Evolutionary conservation across 2,888 invertebrate species (phyloP), one percentile per base, ranked within the genome.

Genomic region (Idaea biselata): DNA sequence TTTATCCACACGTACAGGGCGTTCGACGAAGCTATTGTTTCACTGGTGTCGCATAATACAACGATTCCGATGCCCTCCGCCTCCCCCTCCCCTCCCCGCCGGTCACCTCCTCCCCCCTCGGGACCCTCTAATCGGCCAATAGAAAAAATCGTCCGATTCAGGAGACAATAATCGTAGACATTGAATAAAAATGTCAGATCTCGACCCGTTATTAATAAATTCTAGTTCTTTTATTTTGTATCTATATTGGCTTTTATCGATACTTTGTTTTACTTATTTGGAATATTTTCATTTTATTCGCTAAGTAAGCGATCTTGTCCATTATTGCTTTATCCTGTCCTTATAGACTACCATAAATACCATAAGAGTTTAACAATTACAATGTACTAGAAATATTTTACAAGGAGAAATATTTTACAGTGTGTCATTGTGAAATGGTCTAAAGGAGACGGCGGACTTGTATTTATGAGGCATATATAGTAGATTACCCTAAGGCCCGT

Each of bases 151-250:
- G 62, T 61, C 63, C 70, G 71, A 73, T 77, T 72, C 71, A 59
- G 64, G 65, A 71, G 64, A 73, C 75, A 75, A 75, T 77, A 76
- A 77, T 79, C 74, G 74, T 74, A 73, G 71, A 69, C 75, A 74
- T 76, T 76, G 75, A 77, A 79, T 79, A 78, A 74, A 72, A 75
- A 75, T 70, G 72, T 63, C 58, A 64, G 68, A 59, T 56, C 53
- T 59, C 60, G 53, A 67, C 62, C 65, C 61, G 60, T 73, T 78
- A 74, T 73, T 78, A 77, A 77, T 78, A 75, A 73, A 76, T 74
- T 76, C 69, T 73, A 72, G 71, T 67, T 66, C 67, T 60, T 70
- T 68, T 71, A 66, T 8, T 44, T 44, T 44, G 44, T 44, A 44
- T 44, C 44, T 44, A 8, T 44, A 44, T 44, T 44, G 44, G 44